Base-by-base conservation (phyloP, 2,888 invertebrate species). In the Oasisia sp. region DNA sequence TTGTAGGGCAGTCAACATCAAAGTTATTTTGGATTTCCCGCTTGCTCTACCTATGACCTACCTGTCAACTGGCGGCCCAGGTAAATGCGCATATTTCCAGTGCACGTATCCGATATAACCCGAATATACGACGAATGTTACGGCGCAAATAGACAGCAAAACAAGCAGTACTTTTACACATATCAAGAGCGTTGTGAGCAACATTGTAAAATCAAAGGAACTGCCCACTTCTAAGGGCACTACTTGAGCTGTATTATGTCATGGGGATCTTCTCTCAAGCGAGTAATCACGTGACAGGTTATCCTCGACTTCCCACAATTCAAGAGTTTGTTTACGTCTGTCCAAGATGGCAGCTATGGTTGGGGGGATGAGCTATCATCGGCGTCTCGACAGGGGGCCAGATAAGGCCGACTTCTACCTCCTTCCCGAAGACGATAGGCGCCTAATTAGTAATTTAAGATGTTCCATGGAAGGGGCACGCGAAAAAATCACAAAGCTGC, bases 401-500 rank as follows among this genome's bases (percentile, higher is more conserved):
- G 74, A 74, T 19, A 74, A 74, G 74, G 74, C 74, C n/a, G 74
- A 74, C n/a, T 74, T 74, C n/a, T 74, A 74, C 74, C 74, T 74
- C 74, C 74, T 74, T 74, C 74, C 74, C 7, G 74, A 74, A 74
- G 74, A 74, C 74, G 74, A 74, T 74, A 74, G 74, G 74, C 74
- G 74, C 27, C n/a, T 74, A 4, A 74, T 74, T 4, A 74, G 74
- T 74, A 74, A 74, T 74, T 74, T 74, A n/a, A 74, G 74, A 74
- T 74, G 27, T 74, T 74, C 74, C 27, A 74, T 74, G 74, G 74
- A 74, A 74, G 74, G 74, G 7, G 74, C 74, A 19, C 74, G 74
- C 74, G 74, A 74, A 74, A 74, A 74, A n/a, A 74, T 74, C 74
- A 74, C 74, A n/a, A 74, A 74, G 74, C n/a, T 74, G 74, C 74